Percentiles rank a stretch among this genome's conserved stretches.
phyloP scores from a whole-genome alignment of 2,113 vertebrate genomes.

The Sceloporus tristichus region DNA sequence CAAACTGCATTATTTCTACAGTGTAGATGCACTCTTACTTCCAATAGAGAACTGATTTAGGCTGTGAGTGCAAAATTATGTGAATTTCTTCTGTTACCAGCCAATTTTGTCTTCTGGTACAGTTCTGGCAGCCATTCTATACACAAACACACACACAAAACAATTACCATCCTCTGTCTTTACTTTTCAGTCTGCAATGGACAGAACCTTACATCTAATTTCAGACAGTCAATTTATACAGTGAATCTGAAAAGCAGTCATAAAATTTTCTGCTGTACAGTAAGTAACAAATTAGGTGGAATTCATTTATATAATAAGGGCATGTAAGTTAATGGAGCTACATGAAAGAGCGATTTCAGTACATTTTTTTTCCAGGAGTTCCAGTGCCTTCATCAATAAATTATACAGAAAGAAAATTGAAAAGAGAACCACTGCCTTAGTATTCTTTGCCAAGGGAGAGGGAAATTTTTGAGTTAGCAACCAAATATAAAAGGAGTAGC shows the following conservation, averaged over 20 bases:
- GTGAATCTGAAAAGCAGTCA: background rate
- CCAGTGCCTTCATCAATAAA: constrained; percentile 4
- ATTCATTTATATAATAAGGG: constrained; percentile 20
- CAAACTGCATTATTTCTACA: too few species aligned
- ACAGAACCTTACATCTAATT: background rate
- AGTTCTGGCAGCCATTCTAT: background rate
- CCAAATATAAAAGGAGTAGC: background rate
- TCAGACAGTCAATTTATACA: background rate
- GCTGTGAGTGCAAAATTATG: background rate
- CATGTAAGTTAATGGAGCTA: background rate
- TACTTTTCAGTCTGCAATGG: background rate
- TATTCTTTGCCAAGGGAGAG: background rate
- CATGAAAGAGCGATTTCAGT: background rate
- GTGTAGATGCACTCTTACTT: too few species aligned
- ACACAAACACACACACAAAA: too few species aligned
- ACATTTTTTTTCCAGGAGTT: background rate
- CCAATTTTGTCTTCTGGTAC: background rate
- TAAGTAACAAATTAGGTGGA: constrained; percentile 23
- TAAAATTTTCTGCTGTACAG: background rate
- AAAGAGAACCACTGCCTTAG: background rate
- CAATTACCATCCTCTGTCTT: background rate
- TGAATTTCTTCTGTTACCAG: background rate
- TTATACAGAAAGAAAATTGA: constrained; percentile 24
- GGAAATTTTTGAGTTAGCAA: background rate
- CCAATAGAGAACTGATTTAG: background rate